A percentile compares a stretch with the other conserved stretches of the same genome.
Conservation (phyloP, 2,888 invertebrate genomes). For the Pterostichus madidus region DNA sequence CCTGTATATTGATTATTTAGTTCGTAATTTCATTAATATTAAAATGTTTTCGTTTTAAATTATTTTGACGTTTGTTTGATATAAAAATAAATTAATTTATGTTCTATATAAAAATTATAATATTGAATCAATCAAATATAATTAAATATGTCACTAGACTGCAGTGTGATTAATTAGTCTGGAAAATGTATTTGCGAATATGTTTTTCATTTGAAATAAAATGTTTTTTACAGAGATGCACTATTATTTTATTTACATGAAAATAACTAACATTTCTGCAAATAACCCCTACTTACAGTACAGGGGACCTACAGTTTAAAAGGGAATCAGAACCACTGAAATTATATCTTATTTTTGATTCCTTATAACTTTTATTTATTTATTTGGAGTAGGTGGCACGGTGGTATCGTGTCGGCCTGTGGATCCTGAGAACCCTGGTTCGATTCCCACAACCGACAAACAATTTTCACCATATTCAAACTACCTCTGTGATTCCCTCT, state of each 20-base stretch:
- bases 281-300: too few relatives aligned
- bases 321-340: background rate
- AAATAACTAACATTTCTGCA: too few relatives aligned
- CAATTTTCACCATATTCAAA: too few relatives aligned
- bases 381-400: too few relatives aligned
- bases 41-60: constrained; percentile 45
- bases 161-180: constrained; percentile 45
- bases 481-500: too few relatives aligned
- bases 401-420: too few relatives aligned
- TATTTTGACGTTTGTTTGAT: constrained; percentile 52
- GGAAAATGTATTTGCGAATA: constrained; percentile 5
- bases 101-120: constrained; percentile 39
- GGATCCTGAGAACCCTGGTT: too few relatives aligned
- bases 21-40: constrained; percentile 36
- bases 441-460: too few relatives aligned
- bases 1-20: constrained; percentile 26
- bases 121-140: constrained; percentile 53
- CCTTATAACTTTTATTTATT: too few relatives aligned
- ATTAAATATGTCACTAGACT: constrained; percentile 50
- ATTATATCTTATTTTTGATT: too few relatives aligned
- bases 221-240: constrained; percentile 2
- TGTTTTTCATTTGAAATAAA: constrained; percentile 43
- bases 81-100: constrained; percentile 53
- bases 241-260: too few relatives aligned
- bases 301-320: too few relatives aligned